Percentiles rank a stretch among this genome's conserved stretches.
Conservation (phyloP, 2,888 invertebrate species). For the Disparrhopalites patrizii region DNA sequence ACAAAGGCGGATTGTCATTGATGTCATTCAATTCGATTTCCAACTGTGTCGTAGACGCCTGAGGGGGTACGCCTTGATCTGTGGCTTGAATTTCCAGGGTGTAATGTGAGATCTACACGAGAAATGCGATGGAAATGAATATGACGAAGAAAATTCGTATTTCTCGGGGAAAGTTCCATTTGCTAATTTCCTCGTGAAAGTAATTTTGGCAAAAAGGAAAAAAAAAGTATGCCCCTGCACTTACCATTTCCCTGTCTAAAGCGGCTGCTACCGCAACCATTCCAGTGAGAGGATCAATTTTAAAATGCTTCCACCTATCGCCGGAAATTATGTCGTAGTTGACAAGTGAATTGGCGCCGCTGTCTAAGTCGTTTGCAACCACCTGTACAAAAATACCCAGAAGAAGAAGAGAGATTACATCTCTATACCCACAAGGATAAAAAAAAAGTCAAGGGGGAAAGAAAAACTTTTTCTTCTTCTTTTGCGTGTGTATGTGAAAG, state of each 20-base stretch:
- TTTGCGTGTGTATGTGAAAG: too few relatives aligned
- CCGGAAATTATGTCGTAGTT: slow-evolving; percentile 72
- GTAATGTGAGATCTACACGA: slow-evolving; percentile 61
- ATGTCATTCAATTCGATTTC: slow-evolving; percentile 60
- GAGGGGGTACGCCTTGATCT: slow-evolving; percentile 73
- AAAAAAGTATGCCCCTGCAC: too few relatives aligned
- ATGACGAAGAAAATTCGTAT: too few relatives aligned
- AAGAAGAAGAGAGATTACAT: too few relatives aligned
- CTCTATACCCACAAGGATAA: too few relatives aligned
- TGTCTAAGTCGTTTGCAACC: slow-evolving; percentile 78
- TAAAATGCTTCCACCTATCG: slow-evolving; percentile 71
- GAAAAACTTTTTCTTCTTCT: too few relatives aligned
- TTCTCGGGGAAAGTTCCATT: too few relatives aligned
- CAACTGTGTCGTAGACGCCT: slow-evolving; percentile 68
- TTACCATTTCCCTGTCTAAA: slow-evolving; percentile 77
- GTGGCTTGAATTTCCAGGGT: slow-evolving; percentile 74
- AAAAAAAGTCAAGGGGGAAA: too few relatives aligned
- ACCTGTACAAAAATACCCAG: slow-evolving; percentile 58
- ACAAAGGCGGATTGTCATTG: slow-evolving; percentile 1
- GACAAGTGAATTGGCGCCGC: slow-evolving; percentile 71
- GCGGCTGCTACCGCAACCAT: slow-evolving; percentile 68
- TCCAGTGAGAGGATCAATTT: slow-evolving; percentile 71
- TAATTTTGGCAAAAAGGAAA: too few relatives aligned
- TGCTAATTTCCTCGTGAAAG: too few relatives aligned
- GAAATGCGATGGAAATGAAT: too few relatives aligned